Conservation (phyloP, 2,888 invertebrate genomes). For the Tipula confusa region DNA sequence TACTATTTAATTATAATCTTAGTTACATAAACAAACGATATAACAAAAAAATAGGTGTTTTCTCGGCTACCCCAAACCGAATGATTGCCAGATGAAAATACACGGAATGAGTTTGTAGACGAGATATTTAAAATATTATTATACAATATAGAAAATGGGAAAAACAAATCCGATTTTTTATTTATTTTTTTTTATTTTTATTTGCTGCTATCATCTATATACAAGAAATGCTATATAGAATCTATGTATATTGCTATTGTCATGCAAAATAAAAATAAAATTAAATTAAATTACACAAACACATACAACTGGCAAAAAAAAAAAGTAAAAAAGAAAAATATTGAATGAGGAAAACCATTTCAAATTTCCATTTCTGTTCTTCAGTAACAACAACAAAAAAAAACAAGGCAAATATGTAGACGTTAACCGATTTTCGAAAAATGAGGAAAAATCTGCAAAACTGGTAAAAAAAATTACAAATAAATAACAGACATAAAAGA, state of each 20-base stretch:
- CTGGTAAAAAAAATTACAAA: not conserved
- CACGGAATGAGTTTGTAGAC: not conserved
- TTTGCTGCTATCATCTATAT: not conserved
- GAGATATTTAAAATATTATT: not conserved
- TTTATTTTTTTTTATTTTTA: not conserved
- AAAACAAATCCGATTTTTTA: not conserved
- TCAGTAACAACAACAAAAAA: not conserved
- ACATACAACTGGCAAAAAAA: not conserved
- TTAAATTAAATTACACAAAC: not conserved
- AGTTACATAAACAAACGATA: not conserved
- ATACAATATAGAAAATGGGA: not conserved
- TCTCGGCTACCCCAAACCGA: not conserved
- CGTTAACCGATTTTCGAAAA: not conserved
- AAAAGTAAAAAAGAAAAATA: not conserved
- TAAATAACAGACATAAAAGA: not conserved
- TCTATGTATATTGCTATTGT: not conserved
- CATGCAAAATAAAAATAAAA: not conserved
- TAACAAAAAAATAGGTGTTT: not conserved
- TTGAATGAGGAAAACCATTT: not conserved
- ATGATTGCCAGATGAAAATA: not conserved
- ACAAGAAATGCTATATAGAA: not conserved
- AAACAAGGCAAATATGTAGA: not conserved
- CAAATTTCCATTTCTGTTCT: not conserved
- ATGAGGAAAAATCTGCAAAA: not conserved
- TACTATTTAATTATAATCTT: slow-evolving; percentile 3